phyloP scores from a whole-genome alignment of 2,888 invertebrate species.

The Andrena bucephala region DNA sequence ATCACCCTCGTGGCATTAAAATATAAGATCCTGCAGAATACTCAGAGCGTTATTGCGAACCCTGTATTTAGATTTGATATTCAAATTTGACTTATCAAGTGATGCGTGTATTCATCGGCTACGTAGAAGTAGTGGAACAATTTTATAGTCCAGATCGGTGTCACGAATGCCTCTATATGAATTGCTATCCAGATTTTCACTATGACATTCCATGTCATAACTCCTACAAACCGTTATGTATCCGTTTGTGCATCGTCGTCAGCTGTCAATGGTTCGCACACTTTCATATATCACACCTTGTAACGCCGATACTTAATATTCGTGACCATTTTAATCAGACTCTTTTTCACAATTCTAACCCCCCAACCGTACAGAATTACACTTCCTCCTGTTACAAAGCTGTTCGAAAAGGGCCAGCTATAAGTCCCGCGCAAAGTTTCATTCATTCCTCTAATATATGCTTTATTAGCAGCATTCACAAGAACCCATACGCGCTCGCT shows the following conservation, averaged over 20 bases:
- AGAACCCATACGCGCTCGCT: not conserved
- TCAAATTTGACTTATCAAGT: not conserved
- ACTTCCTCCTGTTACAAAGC: not conserved
- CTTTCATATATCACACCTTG: too few relatives aligned
- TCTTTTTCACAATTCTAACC: not conserved
- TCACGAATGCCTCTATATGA: too few relatives aligned
- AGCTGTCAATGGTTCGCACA: too few relatives aligned
- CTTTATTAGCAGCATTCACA: not conserved
- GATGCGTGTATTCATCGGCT: too few relatives aligned
- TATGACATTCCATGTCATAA: too few relatives aligned
- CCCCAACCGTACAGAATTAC: not conserved
- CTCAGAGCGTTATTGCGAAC: not conserved
- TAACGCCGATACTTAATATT: too few relatives aligned
- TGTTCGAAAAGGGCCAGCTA: not conserved
- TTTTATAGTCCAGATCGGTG: too few relatives aligned
- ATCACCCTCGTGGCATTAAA: not conserved
- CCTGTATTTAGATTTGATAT: not conserved
- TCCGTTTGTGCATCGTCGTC: too few relatives aligned
- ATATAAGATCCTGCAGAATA: not conserved
- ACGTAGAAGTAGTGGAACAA: too few relatives aligned
- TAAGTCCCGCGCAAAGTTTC: not conserved
- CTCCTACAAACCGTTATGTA: too few relatives aligned
- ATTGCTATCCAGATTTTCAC: too few relatives aligned
- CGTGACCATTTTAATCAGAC: not conserved
- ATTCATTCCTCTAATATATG: not conserved